Evolutionary conservation across 92 coral and sea anemone species (phyloP).

Genomic region (Epizoanthus ramosus): DNA sequence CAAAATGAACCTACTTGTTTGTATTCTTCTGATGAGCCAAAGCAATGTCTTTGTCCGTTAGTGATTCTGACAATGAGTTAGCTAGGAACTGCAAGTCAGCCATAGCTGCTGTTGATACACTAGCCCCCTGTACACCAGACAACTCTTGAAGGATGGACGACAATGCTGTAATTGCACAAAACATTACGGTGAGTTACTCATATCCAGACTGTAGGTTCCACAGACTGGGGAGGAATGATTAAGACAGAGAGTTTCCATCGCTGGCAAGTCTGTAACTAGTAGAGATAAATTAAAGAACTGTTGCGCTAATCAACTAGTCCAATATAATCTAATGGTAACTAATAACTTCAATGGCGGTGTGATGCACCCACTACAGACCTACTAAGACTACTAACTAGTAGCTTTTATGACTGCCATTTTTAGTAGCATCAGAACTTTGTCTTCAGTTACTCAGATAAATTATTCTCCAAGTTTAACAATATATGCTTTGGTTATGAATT

Average conservation of each 20-base stretch:
- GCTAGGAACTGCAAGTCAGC: conserved; percentile 88
- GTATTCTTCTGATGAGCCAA: conserved; percentile 90
- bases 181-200: not conserved
- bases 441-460: not conserved
- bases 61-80: conserved; percentile 88
- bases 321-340: no score
- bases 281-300: no score
- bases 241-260: no score
- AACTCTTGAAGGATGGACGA: conserved; percentile 76
- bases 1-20: conserved; percentile 69
- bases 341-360: no score
- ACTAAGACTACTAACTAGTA: no score
- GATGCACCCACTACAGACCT: not conserved
- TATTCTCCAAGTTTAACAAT: not conserved
- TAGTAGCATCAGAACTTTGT: conserved; percentile 19
- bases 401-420: not conserved
- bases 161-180: conserved; percentile 29
- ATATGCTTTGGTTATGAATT: not conserved
- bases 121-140: conserved; percentile 45
- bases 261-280: no score
- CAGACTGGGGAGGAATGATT: not conserved
- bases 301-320: no score
- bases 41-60: conserved; percentile 93
- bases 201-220: not conserved
- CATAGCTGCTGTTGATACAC: conserved; percentile 70